Conservation (phyloP, 2,888 invertebrate species). For the Microplitis deprimator region DNA sequence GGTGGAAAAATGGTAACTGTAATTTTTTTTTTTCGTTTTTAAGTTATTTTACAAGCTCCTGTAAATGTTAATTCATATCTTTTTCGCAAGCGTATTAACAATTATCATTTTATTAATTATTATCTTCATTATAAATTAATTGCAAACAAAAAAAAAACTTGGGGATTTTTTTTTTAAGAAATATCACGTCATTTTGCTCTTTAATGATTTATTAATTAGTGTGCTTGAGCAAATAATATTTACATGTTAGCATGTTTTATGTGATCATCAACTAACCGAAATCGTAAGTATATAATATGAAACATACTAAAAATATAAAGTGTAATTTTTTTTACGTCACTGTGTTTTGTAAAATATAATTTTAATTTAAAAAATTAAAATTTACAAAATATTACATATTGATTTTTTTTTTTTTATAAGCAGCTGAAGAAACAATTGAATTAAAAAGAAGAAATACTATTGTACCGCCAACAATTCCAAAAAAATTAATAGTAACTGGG, state of each 20-base stretch:
- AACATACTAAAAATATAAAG: neutral
- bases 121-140: neutral
- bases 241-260: slow-evolving; percentile 52
- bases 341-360: neutral
- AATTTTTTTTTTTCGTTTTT: slow-evolving; percentile 17
- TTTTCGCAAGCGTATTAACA: slow-evolving; percentile 13
- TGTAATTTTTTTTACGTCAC: neutral
- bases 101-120: neutral
- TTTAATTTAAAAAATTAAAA: neutral
- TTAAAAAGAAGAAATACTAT: slow-evolving; percentile 72
- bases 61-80: slow-evolving; percentile 21
- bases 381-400: neutral
- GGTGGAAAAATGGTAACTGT: slow-evolving; percentile 82
- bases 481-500: slow-evolving; percentile 37
- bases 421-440: slow-evolving; percentile 59
- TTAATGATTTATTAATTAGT: slow-evolving; percentile 42
- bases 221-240: slow-evolving; percentile 53
- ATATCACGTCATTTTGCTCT: slow-evolving; percentile 14
- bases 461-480: slow-evolving; percentile 60
- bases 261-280: slow-evolving; percentile 49
- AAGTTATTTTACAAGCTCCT: slow-evolving; percentile 12
- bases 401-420: neutral
- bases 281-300: slow-evolving; percentile 33
- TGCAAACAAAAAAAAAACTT: neutral
- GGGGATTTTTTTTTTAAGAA: neutral